Conservation (phyloP, 2,888 invertebrate species). For the Hydriomena furcata region DNA sequence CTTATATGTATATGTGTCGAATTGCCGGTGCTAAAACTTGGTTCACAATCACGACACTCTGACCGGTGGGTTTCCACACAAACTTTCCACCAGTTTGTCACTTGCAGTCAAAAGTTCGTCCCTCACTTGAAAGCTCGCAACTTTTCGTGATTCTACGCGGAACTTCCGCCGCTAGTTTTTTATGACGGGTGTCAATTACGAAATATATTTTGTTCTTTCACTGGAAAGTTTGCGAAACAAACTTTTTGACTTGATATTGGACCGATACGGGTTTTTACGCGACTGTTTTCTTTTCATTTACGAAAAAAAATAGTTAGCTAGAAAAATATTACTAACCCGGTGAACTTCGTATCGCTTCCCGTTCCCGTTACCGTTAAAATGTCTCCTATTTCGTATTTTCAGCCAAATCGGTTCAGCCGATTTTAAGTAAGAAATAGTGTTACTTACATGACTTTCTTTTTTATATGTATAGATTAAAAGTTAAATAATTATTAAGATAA, state of each 20-base stretch:
- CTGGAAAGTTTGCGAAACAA: conserved; percentile 36
- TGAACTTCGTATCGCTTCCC: no score
- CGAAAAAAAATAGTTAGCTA: no score
- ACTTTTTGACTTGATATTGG: neutral
- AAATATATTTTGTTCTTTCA: conserved; percentile 50
- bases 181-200: conserved; percentile 59
- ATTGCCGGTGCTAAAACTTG: conserved; percentile 11
- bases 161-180: conserved; percentile 45
- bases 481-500: no score
- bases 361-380: no score
- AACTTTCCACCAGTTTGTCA: conserved; percentile 49
- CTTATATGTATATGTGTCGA: conserved; percentile 7
- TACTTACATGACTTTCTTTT: no score
- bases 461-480: no score
- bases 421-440: no score
- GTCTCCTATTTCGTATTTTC: no score
- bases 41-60: conserved; percentile 20
- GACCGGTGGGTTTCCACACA: conserved; percentile 18
- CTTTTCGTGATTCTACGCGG: conserved; percentile 35
- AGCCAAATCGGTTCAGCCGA: no score
- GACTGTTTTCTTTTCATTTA: conserved; percentile 3
- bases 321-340: no score
- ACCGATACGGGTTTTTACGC: neutral
- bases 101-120: conserved; percentile 52
- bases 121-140: conserved; percentile 42